Conservation (phyloP, 2,888 invertebrate species). For the Koerneria pararmatus region DNA sequence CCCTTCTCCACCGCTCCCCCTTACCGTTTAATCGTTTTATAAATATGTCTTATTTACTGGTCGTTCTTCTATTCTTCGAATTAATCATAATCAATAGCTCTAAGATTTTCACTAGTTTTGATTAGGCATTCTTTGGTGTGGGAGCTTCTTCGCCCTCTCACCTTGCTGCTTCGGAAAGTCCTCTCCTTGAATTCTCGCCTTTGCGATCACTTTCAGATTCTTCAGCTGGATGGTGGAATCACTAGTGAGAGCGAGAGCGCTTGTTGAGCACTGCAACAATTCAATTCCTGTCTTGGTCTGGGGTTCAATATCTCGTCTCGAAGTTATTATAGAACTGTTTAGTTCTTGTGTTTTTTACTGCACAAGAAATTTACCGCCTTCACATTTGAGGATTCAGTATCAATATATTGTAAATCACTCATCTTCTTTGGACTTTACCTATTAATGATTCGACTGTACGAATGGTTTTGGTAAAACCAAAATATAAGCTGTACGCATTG, state of each 20-base stretch:
- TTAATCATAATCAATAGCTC: constrained; percentile 7
- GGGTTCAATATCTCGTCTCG: neutral
- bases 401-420: too few relatives aligned
- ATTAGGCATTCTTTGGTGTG: neutral
- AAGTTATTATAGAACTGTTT: constrained; percentile 3
- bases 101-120: neutral
- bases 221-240: constrained; percentile 44
- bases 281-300: neutral
- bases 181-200: constrained; percentile 33
- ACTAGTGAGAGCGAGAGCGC: constrained; percentile 39
- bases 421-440: too few relatives aligned
- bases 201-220: constrained; percentile 42
- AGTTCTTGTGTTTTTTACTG: neutral
- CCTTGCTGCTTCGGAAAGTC: constrained; percentile 40
- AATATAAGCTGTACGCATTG: too few relatives aligned
- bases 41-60: too few relatives aligned
- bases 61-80: too few relatives aligned
- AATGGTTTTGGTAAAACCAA: too few relatives aligned
- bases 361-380: neutral
- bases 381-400: too few relatives aligned
- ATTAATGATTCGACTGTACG: too few relatives aligned
- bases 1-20: too few relatives aligned
- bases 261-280: constrained; percentile 47
- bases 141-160: constrained; percentile 24
- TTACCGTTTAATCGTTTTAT: too few relatives aligned